Base-by-base conservation (phyloP, 2,888 invertebrate species). In the Copidosoma aretas region DNA sequence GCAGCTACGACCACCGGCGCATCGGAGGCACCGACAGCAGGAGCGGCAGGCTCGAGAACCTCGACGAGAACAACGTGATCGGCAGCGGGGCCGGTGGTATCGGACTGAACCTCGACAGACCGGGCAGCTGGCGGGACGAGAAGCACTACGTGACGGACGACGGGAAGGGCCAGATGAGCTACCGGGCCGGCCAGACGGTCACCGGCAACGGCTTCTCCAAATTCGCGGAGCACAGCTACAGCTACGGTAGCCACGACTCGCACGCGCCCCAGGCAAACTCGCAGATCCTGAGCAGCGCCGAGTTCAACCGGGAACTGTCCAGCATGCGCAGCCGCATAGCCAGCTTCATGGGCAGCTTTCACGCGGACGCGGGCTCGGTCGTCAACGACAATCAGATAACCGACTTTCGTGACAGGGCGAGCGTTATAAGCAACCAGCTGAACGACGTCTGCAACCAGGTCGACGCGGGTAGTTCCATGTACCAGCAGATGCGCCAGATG, bases 71-170 rank as follows among this genome's bases (percentile, higher is more conserved):
- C 46, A 58, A 60, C 39, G 67, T 63, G 10, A 24, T 17, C 1
- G 17, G 21, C 10, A 59, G 58, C 43, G 67, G 66, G 10, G 24
- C 24, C 1, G n/a, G 21, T 2, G 61, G 57, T 1, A 73, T 74
- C 43, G 17, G 17, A 3, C 15, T 39, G 53, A 73, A 0, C 76
- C 73, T 51, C 79, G 56, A 56, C 22, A 2, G 41, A 3, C 39
- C 80, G n/a, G 81, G 79, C 19, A 81, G 74, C 24, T 81, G 81
- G 81, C 73, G 75, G 0, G 80, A 80, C 46, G 76, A 75, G 32
- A 80, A 81, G 62, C 74, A 77, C 14, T 80, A 77, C 60, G 71
- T 71, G n/a, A 75, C 78, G 2, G 74, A 79, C 41, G 74, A 75
- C 59, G 80, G 80, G n/a, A 73, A 71, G 17, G 81, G 80, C 8